Percentiles rank a stretch among this genome's conserved stretches.
These are phyloP conservation scores for Numenius arquata DNA, from an alignment of 2,113 vertebrate species.

Conservation along the genomic window DNA sequence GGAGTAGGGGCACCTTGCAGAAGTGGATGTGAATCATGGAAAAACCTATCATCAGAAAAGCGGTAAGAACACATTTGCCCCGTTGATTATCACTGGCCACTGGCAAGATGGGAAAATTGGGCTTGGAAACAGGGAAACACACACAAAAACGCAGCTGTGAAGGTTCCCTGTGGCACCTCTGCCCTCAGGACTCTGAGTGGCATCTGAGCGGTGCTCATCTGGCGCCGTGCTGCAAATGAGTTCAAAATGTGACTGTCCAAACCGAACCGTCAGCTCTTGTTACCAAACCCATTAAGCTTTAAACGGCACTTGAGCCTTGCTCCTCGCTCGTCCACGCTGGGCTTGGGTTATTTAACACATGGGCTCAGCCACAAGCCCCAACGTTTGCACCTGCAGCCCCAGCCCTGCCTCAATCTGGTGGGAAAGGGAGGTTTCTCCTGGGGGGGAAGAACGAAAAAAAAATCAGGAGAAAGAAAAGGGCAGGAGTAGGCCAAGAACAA, in stretches of 20 bases:
- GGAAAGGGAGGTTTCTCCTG: background rate
- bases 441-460: background rate
- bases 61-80: background rate
- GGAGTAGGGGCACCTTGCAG: accelerated
- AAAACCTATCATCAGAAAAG: background rate
- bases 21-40: accelerated
- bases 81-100: background rate
- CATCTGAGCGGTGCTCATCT: background rate
- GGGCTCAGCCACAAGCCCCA: background rate
- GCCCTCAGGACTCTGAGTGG: background rate
- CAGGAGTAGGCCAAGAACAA: background rate
- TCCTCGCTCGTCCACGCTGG: background rate
- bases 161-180: background rate
- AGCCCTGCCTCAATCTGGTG: background rate
- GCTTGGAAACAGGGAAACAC: background rate
- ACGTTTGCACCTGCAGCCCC: background rate
- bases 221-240: background rate
- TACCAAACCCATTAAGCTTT: background rate
- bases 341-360: background rate
- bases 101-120: background rate
- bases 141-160: background rate
- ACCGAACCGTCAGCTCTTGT: background rate
- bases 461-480: too few relatives aligned
- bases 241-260: background rate
- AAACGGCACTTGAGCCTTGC: background rate